Evolutionary conservation across 2,888 invertebrate genomes (phyloP), one percentile per base, ranked within the genome.

Genomic region (Tholera decimalis): DNA sequence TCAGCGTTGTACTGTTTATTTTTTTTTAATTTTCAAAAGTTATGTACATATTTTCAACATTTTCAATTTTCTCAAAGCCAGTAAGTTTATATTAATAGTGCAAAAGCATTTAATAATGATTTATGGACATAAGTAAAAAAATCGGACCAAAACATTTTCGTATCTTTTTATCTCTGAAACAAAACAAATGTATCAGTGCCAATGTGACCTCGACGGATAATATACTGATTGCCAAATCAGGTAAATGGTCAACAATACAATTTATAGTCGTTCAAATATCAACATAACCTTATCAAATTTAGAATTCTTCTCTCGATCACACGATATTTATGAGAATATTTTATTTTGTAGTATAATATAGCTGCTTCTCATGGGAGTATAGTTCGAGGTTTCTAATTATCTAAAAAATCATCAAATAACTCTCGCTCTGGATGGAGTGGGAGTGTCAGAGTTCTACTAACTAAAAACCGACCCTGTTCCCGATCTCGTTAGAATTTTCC

Each of bases 221-320:
- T 28, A 59, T 50, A 60, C 35, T 66, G 43, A 70, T 71, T 44
- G 39, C n/a, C 24, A 60, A 66, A 66, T 70, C 65, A 69, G 65
- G 69, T 68, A 57, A 39, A 46, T 20, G 9, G 24, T 39, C 18
- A 66, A 6, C 15, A 67, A 35, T 24, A 28, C 33, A 49, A 61
- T 22, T 24, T 15, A 24, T 47, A 13, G 8, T n/a, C 18, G 3
- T 22, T n/a, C 6, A 6, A 26, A 39, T 37, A 37, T 18, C 26
- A 49, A 35, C 9, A 24, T 35, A 46, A n/a, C 11, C 8, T 6
- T 5, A n/a, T 11, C 4, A 62, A 61, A 44, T 28, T 61, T 15
- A 35, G 9, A 26, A 46, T 28, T 22, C 6, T 20, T 1, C 1
- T 9, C n/a, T 35, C 15, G 15, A 35, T 26, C 26, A 9, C 2